phyloP scores from a whole-genome alignment of 2,888 invertebrate genomes.

The Theretra japonica region DNA sequence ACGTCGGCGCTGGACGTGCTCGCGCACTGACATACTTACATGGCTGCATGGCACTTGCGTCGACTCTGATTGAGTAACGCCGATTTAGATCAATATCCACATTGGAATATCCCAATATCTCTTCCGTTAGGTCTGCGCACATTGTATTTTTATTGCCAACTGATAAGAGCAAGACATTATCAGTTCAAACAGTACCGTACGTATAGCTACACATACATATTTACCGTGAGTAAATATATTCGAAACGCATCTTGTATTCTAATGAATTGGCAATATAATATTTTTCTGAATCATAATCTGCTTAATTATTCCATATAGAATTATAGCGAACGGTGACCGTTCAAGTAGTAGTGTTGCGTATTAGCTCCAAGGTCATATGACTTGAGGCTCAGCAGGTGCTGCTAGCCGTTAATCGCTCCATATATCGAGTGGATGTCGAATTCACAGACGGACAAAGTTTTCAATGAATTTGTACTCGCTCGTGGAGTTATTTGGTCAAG shows the following conservation, averaged over 20 bases:
- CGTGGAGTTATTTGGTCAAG: slow-evolving; percentile 36
- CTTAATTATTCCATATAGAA: slow-evolving; percentile 29
- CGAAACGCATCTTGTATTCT: background rate
- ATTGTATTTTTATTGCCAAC: background rate
- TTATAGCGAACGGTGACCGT: slow-evolving; percentile 58
- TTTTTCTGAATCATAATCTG: slow-evolving; percentile 5
- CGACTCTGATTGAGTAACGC: background rate
- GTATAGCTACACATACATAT: background rate
- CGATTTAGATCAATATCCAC: slow-evolving; percentile 17
- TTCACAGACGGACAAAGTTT: slow-evolving; percentile 39
- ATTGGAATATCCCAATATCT: background rate
- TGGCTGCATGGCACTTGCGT: slow-evolving; percentile 39
- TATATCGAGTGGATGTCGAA: slow-evolving; percentile 50
- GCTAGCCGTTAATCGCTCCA: slow-evolving; percentile 50
- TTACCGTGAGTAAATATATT: background rate
- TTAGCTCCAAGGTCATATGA: slow-evolving; percentile 66
- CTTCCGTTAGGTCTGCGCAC: background rate
- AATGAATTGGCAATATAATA: slow-evolving; percentile 18
- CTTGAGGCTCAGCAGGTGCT: slow-evolving; percentile 72
- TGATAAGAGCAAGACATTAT: slow-evolving; percentile 4
- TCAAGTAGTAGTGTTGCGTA: slow-evolving; percentile 62
- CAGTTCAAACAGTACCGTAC: background rate
- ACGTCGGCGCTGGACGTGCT: slow-evolving; percentile 45
- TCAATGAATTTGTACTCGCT: slow-evolving; percentile 40
- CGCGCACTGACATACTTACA: slow-evolving; percentile 52